A percentile compares a stretch with the other conserved stretches of the same genome.
phyloP scores from a whole-genome alignment of 2,113 vertebrate species.

The Accipiter virgatus region DNA sequence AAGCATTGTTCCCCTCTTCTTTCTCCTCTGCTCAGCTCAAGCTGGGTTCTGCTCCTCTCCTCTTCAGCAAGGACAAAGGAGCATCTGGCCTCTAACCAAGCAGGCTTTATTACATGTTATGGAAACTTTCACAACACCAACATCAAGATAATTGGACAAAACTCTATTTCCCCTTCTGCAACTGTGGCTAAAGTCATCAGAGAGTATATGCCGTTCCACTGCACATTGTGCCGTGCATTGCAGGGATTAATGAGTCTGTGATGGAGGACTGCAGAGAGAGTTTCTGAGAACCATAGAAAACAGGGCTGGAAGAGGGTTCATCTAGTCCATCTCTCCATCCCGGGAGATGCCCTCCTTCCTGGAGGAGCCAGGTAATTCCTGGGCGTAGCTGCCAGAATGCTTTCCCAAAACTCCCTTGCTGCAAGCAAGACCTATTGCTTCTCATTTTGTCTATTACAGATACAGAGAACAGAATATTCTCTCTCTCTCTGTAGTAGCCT shows the following conservation, averaged over 20 bases:
- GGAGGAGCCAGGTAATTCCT: background rate
- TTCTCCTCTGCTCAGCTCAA: background rate
- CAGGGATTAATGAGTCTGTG: background rate
- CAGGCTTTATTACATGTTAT: background rate
- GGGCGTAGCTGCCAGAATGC: background rate
- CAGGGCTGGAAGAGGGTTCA: background rate
- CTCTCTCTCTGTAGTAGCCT: background rate
- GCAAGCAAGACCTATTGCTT: background rate
- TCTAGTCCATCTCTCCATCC: background rate
- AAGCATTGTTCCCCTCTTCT: conserved; percentile 2
- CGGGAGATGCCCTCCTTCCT: background rate
- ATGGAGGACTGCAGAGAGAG: background rate
- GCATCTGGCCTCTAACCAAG: background rate
- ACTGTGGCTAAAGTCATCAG: background rate
- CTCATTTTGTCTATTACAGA: background rate
- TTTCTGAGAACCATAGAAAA: background rate
- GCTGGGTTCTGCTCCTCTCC: background rate
- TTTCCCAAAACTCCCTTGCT: background rate
- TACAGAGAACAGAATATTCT: background rate
- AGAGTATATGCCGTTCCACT: background rate
- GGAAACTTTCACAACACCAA: conserved; percentile 30
- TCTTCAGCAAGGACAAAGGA: conserved; percentile 2
- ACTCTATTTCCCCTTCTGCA: background rate
- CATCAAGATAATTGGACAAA: background rate
- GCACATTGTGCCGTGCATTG: background rate